Evolutionary conservation across 2,113 vertebrate species (phyloP), one percentile per base, ranked within the genome.

Genomic region (Equus przewalskii): DNA sequence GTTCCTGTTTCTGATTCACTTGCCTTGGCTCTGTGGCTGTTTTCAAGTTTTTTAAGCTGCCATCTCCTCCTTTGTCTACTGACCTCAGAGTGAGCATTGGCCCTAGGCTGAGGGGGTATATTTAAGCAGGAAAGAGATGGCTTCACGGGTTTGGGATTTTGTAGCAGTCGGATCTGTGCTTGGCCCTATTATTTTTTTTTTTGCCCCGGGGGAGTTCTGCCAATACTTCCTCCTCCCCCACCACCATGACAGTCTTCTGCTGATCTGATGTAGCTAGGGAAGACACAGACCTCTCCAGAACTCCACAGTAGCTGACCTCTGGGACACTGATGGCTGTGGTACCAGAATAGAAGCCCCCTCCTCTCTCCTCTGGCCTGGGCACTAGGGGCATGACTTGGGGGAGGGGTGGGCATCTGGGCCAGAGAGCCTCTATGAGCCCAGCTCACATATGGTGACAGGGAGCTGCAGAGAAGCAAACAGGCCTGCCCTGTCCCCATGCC

Each of bases 1-100:
- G 10, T 70, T 78, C 51, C 51, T 85, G 0, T 22, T 58, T 64
- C 28, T 62, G 24, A 19, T 10, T 73, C 33, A 14, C 56, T 69
- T 79, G 64, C 19, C 28, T 88, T 58, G 62, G 8, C 36, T 96
- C 19, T 41, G 18, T 44, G 58, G 49, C 36, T 91, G 0, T 81
- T 93, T 65, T 22, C 49, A 75, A 91, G n/a, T 69, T 28, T 69
- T 91, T 78, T 64, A 64, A 91, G 49, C 28, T 21, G 3, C 54
- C 18, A 3, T 22, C 22, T 72, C 51, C 82, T 92, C 36, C 33
- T 87, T 51, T 10, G 58, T 49, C 19, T 76, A 7, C 22, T 36
- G 73, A 56, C 51, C 28, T 44, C 33, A 44, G 64, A 62, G 15
- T 60, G 46, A 82, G 84, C 51, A n/a, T 41, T 10, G 22, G 44